Conservation (phyloP, 2,797 vertebrate genomes). For the Orientallactaga sibirica region DNA sequence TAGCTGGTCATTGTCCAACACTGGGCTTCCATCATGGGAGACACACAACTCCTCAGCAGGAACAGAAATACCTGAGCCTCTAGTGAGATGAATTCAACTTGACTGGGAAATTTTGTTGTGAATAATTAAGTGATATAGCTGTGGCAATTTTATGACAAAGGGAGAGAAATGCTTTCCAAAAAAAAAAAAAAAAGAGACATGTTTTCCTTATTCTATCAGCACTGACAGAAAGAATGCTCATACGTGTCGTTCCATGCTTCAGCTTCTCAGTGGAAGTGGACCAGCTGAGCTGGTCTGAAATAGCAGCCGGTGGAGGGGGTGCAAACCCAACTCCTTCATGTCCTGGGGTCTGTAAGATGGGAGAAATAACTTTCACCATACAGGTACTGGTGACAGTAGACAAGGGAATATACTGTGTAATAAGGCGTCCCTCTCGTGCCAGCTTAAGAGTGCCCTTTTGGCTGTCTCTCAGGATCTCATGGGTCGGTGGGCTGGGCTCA, state of each 20-base stretch:
- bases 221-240: neutral
- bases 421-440: no score
- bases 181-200: neutral
- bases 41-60: neutral
- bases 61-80: neutral
- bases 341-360: no score
- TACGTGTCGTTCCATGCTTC: neutral
- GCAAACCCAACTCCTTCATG: no score
- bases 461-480: neutral
- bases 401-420: neutral
- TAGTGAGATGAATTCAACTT: neutral
- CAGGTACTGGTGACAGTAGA: neutral
- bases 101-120: neutral
- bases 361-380: no score
- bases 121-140: slow-evolving; percentile 19
- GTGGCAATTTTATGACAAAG: slow-evolving; percentile 9
- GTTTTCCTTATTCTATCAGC: neutral
- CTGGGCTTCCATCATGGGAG: neutral
- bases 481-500: neutral
- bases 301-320: no score
- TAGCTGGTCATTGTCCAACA: no score
- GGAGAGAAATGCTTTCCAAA: slow-evolving; percentile 6
- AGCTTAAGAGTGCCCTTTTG: no score
- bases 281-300: no score
- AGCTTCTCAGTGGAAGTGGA: neutral